Percentiles rank a stretch among this genome's conserved stretches.
Conservation (phyloP, 92 coral and sea anemone species). For the Palythoa caribaeorum region DNA sequence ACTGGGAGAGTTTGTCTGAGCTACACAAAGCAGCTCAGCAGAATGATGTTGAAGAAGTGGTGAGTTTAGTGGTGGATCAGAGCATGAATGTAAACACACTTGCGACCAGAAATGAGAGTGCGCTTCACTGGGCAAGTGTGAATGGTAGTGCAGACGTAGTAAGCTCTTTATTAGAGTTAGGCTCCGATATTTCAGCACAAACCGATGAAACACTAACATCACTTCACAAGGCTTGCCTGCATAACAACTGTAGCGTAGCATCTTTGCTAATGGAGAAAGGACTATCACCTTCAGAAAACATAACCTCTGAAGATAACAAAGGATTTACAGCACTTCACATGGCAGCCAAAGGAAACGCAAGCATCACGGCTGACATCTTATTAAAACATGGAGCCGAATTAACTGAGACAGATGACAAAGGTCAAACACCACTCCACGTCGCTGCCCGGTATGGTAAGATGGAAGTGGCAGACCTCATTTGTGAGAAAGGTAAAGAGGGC, state of each 20-base stretch:
- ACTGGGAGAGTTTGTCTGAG: conserved; percentile 21
- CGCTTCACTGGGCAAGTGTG: conserved; percentile 44
- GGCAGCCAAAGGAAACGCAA: conserved; percentile 4
- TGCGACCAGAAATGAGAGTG: neutral
- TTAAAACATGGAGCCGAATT: neutral
- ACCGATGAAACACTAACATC: conserved; percentile 12
- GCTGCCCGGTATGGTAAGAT: conserved; percentile 1
- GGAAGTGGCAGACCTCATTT: neutral
- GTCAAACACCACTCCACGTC: conserved; percentile 13
- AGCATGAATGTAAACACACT: neutral
- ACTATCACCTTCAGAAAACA: neutral
- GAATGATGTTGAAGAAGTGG: conserved; percentile 10
- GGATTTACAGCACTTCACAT: conserved; percentile 15
- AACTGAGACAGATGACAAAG: neutral
- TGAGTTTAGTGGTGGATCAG: conserved; percentile 26
- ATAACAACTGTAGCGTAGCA: conserved; percentile 14
- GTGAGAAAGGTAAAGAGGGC: neutral
- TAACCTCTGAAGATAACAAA: neutral
- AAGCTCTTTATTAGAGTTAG: neutral
- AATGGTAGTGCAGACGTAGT: conserved; percentile 15
- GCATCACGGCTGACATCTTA: conserved; percentile 3
- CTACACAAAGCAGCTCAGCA: conserved; percentile 21
- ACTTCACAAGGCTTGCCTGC: conserved; percentile 29
- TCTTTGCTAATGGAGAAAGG: neutral
- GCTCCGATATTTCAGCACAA: conserved; percentile 1